These are phyloP conservation scores for Alligator mississippiensis DNA, from an alignment of 2,113 vertebrate species.

Conservation along the genomic window DNA sequence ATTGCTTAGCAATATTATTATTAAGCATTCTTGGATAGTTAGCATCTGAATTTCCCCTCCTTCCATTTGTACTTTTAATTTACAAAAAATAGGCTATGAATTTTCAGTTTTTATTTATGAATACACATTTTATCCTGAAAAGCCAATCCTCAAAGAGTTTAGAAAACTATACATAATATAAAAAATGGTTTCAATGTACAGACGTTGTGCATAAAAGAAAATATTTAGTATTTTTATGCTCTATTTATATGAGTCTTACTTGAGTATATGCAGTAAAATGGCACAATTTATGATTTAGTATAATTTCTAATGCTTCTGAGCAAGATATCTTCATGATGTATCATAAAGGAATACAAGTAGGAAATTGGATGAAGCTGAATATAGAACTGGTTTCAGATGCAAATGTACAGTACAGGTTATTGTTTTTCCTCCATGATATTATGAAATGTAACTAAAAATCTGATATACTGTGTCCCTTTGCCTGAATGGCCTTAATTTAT, in stretches of 20 bases:
- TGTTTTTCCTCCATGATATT: not conserved
- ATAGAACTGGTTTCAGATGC: not conserved
- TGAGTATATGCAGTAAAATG: not conserved
- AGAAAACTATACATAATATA: not conserved
- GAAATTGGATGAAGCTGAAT: not conserved
- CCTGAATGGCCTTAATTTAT: not conserved
- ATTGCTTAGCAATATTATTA: not conserved
- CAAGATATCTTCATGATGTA: not conserved
- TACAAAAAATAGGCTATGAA: accelerated
- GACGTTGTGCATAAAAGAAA: not conserved
- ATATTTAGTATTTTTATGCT: not conserved
- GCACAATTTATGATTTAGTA: not conserved
- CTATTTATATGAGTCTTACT: not conserved
- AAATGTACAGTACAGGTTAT: not conserved
- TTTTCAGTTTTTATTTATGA: not conserved
- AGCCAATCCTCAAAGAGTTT: not conserved
- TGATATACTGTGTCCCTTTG: not conserved
- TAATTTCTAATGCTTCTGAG: not conserved
- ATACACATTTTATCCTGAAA: not conserved
- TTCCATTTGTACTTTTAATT: not conserved
- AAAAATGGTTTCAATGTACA: not conserved
- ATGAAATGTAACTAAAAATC: not conserved
- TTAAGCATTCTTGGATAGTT: not conserved
- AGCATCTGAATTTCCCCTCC: not conserved
- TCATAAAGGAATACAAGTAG: not conserved